Evolutionary conservation across 2,888 invertebrate species (phyloP).

Genomic region (Drosophila recens): DNA sequence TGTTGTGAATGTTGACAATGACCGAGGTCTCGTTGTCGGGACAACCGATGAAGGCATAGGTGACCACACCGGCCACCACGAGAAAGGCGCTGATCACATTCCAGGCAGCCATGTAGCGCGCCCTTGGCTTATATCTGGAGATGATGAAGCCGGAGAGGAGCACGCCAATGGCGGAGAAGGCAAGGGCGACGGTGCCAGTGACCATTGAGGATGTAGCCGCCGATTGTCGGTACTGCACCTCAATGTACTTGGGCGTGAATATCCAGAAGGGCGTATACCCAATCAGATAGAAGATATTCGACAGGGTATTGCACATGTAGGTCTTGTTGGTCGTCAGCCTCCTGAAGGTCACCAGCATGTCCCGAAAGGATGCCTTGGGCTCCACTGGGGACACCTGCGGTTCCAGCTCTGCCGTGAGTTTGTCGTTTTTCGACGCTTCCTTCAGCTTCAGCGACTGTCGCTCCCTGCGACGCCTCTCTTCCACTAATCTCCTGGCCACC

Average conservation of each 20-base stretch:
- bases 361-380: constrained; percentile 85
- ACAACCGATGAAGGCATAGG: constrained; percentile 89
- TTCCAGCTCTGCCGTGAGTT: constrained; percentile 60
- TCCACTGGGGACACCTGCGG: constrained; percentile 54
- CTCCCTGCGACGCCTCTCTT: constrained; percentile 78
- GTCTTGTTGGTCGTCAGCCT: constrained; percentile 89
- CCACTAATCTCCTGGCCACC: constrained; percentile 86
- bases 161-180: constrained; percentile 89
- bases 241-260: constrained; percentile 93
- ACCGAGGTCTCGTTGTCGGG: constrained; percentile 87
- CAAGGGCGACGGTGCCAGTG: constrained; percentile 90
- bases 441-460: constrained; percentile 52
- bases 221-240: constrained; percentile 92
- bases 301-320: constrained; percentile 90
- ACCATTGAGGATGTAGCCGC: constrained; percentile 88
- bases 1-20: constrained; percentile 83
- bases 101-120: constrained; percentile 89
- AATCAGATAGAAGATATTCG: constrained; percentile 90
- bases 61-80: constrained; percentile 88
- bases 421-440: constrained; percentile 64
- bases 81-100: constrained; percentile 89
- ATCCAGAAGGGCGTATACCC: constrained; percentile 92
- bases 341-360: constrained; percentile 88
- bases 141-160: constrained; percentile 89
- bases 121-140: constrained; percentile 88